phyloP scores from a whole-genome alignment of 1,140 invertebrate species.

The Polypedilum vanderplanki region DNA sequence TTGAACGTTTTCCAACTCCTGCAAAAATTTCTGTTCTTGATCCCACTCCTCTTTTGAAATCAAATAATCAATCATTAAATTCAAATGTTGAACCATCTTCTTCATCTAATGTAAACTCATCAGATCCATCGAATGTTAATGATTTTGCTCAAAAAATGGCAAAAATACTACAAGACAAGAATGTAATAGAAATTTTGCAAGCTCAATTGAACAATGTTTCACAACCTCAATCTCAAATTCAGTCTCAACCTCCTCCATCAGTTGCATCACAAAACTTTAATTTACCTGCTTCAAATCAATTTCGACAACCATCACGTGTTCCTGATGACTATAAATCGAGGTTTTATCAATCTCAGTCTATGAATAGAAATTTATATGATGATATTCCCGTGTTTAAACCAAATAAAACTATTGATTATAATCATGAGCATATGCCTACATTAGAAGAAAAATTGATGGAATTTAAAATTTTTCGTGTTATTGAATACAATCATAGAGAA shows the following conservation, averaged over 20 bases:
- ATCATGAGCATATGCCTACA: neutral
- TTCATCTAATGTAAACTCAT: neutral
- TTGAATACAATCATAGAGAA: neutral
- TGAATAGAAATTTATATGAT: neutral
- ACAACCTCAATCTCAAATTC: neutral
- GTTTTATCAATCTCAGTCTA: too few species aligned
- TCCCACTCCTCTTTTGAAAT: neutral
- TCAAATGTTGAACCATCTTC: neutral
- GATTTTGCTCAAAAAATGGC: neutral
- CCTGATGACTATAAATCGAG: too few species aligned
- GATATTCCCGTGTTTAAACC: neutral
- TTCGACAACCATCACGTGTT: neutral
- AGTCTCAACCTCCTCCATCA: neutral
- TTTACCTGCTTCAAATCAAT: neutral
- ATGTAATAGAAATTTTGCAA: neutral
- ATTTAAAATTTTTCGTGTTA: slow-evolving; percentile 3
- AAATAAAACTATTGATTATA: neutral
- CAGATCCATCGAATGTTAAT: neutral
- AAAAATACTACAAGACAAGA: neutral
- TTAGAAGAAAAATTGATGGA: neutral
- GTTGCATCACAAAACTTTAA: neutral
- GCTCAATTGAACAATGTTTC: neutral
- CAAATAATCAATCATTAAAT: neutral
- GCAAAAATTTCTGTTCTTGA: neutral
- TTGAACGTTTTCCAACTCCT: neutral